Percentiles rank a stretch among this genome's conserved stretches.
Evolutionary conservation across 2,797 vertebrate genomes (phyloP).

Genomic region (Danio albolineatus): DNA sequence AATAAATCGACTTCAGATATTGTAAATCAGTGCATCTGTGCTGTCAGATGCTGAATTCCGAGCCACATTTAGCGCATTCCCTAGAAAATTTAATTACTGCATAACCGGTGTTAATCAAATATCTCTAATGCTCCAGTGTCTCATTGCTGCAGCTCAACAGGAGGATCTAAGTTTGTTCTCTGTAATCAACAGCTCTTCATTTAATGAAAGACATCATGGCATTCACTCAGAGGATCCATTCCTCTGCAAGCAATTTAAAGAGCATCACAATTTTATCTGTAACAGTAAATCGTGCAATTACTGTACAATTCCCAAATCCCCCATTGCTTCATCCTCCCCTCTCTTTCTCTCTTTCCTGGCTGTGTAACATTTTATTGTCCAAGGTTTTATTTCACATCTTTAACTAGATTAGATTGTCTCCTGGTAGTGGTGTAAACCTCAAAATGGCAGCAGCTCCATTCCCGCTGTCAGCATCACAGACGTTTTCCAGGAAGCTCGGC

Average conservation of each 20-base stretch:
- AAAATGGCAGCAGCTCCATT: conserved; percentile 1
- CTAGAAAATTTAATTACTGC: conserved; percentile 37
- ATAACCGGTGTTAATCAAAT: too few relatives aligned
- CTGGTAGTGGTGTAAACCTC: conserved; percentile 20
- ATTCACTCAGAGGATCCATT: conserved; percentile 29
- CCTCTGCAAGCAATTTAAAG: conserved; percentile 32
- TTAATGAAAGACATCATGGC: conserved; percentile 42
- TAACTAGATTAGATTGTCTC: conserved; percentile 19
- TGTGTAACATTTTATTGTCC: conserved; percentile 10
- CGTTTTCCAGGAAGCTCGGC: conserved; percentile 33
- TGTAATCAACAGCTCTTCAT: conserved; percentile 40
- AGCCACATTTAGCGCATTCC: conserved; percentile 41
- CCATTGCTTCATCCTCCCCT: neutral
- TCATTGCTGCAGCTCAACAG: conserved; percentile 16
- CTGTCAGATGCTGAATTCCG: neutral
- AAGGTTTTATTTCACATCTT: neutral
- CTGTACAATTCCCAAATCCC: neutral
- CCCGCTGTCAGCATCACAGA: conserved; percentile 20
- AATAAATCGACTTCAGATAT: conserved; percentile 12
- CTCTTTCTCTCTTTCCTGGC: conserved; percentile 4
- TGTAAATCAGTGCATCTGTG: conserved; percentile 21
- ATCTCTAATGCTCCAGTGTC: neutral
- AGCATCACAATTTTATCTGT: conserved; percentile 17
- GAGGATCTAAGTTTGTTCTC: conserved; percentile 11
- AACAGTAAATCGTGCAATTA: conserved; percentile 17